Evolutionary conservation across 2,113 vertebrate genomes (phyloP), one percentile per base, ranked within the genome.

Genomic region (Dasyprocta punctata): DNA sequence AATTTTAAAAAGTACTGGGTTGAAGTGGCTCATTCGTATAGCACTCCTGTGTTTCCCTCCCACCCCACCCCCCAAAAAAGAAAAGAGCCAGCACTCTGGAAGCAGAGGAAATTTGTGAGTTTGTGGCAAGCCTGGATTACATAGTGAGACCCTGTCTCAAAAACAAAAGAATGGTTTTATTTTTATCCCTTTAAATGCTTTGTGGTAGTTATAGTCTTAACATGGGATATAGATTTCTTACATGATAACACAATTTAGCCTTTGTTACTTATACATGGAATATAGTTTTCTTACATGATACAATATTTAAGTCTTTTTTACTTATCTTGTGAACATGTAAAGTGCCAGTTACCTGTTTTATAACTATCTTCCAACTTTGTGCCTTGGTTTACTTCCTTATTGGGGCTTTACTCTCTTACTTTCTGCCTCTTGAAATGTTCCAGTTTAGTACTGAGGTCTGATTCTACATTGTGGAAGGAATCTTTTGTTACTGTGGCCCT

Each of bases 111-210:
- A 30, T 36, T 54, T 80, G 16, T 52, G 47, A 78, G 75, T 80
- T 80, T 80, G 47, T 36, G 47, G 9, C 38, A 44, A 17, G 22
- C 82, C n/a, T 41, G 14, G 47, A 24, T 6, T 49, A 9, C 28
- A 33, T 33, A 47, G 41, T 10, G 12, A 44, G 26, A 16, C 13
- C 75, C 26, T 49, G 26, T 17, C 6, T 47, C 75, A 49, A 49
- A 78, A 49, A 28, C 38, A 73, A 73, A 22, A 71, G 10, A 77
- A 20, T 16, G n/a, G 41, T 92, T 95, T 88, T 84, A 71, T 86
- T 88, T 54, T 58, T 90, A 71, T 90, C 36, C 14, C 86, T 61
- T 96, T 56, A 95, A 89, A 73, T 89, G 44, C 61, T 93, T 87
- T 93, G 13, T 85, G 77, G 28, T 60, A 77, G 36, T 61, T 81